phyloP scores from a whole-genome alignment of 2,888 invertebrate species.

The Dioctria rufipes region DNA sequence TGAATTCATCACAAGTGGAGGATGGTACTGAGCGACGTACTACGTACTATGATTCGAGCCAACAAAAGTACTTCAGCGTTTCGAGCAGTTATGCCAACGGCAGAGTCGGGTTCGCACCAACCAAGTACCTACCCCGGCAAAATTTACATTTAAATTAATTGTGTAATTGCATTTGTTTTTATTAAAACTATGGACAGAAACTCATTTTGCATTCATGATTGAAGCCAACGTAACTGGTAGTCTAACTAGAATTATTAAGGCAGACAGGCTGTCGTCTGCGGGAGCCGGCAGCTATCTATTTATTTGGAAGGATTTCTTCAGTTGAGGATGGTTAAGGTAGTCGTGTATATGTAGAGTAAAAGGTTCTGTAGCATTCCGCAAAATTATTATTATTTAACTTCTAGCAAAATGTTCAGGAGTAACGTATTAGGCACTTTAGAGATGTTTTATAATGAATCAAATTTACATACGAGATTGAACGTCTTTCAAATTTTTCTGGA shows the following conservation, averaged over 20 bases:
- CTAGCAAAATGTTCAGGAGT: too few species aligned
- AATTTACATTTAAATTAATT: slow-evolving; percentile 51
- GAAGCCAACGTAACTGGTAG: slow-evolving; percentile 37
- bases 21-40: background rate
- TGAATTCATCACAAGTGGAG: slow-evolving; percentile 5
- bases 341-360: too few species aligned
- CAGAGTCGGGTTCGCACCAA: background rate
- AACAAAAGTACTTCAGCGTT: background rate
- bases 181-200: slow-evolving; percentile 42
- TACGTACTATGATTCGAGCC: background rate
- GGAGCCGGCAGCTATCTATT: background rate
- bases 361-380: too few species aligned
- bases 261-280: slow-evolving; percentile 9
- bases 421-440: too few species aligned
- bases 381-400: too few species aligned
- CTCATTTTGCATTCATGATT: slow-evolving; percentile 48
- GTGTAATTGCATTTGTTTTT: slow-evolving; percentile 45
- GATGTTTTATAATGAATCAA: too few species aligned
- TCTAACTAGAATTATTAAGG: slow-evolving; percentile 28
- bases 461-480: too few species aligned
- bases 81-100: background rate
- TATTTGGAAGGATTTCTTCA: background rate
- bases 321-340: too few species aligned
- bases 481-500: too few species aligned
- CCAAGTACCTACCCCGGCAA: background rate